These are phyloP conservation scores for Aphis gossypii DNA, from an alignment of 1,140 invertebrate species.

Conservation along the genomic window DNA sequence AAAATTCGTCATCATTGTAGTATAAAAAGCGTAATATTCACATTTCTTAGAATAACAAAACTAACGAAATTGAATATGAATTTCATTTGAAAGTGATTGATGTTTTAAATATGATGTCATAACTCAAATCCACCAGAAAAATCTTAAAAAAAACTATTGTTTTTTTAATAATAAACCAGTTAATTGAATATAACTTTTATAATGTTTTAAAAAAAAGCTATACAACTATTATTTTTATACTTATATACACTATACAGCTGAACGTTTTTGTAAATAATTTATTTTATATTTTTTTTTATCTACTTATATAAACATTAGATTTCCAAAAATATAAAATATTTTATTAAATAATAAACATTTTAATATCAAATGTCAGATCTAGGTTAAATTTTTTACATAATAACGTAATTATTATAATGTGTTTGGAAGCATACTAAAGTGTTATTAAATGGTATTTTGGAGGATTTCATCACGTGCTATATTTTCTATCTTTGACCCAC, in stretches of 20 bases:
- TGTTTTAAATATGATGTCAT: not conserved
- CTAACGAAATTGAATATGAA: not conserved
- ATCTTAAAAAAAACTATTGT: not conserved
- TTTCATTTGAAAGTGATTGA: not conserved
- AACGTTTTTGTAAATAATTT: too few species aligned
- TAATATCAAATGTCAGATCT: not conserved
- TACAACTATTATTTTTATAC: not conserved
- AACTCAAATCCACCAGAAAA: not conserved
- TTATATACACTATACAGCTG: too few species aligned
- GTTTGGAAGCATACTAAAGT: not conserved
- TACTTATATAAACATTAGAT: not conserved
- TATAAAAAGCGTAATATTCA: not conserved
- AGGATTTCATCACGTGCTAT: not conserved
- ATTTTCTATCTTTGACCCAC: not conserved
- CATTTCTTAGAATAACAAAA: not conserved
- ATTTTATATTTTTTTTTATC: too few species aligned
- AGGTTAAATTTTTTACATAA: not conserved
- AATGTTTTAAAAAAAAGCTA: not conserved
- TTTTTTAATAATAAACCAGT: not conserved
- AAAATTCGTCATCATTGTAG: not conserved
- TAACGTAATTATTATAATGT: not conserved
- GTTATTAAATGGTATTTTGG: not conserved
- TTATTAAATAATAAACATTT: not conserved
- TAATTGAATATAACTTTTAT: not conserved
- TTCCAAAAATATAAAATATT: not conserved